phyloP scores from a whole-genome alignment of 2,888 invertebrate species.

The Meghimatium bilineatum region DNA sequence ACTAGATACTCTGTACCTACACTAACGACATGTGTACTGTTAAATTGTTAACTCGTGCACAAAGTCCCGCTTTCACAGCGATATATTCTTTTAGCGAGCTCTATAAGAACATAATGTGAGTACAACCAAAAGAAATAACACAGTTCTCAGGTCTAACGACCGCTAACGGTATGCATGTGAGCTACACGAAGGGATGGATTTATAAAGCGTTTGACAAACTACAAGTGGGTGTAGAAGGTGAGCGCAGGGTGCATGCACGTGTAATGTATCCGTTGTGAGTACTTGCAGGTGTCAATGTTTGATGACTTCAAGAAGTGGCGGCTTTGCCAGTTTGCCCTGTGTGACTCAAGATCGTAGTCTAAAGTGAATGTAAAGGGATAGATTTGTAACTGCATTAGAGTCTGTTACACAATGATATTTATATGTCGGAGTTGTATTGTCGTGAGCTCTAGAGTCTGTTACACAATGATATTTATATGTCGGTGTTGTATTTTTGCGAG shows the following conservation, averaged over 20 bases:
- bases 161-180: conserved; percentile 37
- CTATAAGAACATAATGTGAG: conserved; percentile 14
- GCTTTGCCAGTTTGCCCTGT: conserved; percentile 34
- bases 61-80: neutral
- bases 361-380: neutral
- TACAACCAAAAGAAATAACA: conserved; percentile 5
- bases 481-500: no score
- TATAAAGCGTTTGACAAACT: conserved; percentile 41
- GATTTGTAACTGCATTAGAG: neutral
- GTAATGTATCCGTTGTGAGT: conserved; percentile 45
- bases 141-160: conserved; percentile 21
- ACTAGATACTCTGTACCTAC: neutral
- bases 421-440: no score
- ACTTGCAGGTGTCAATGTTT: conserved; percentile 38
- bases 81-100: conserved; percentile 5
- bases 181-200: conserved; percentile 1
- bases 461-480: neutral
- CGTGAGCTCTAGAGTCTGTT: neutral
- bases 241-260: conserved; percentile 41
- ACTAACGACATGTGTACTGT: neutral
- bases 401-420: neutral
- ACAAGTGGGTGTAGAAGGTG: conserved; percentile 45
- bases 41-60: neutral
- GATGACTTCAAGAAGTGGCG: conserved; percentile 42
- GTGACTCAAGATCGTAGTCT: conserved; percentile 30